Evolutionary conservation across 2,797 vertebrate species (phyloP), one percentile per base, ranked within the genome.

Genomic region (Phrynocephalus forsythii): DNA sequence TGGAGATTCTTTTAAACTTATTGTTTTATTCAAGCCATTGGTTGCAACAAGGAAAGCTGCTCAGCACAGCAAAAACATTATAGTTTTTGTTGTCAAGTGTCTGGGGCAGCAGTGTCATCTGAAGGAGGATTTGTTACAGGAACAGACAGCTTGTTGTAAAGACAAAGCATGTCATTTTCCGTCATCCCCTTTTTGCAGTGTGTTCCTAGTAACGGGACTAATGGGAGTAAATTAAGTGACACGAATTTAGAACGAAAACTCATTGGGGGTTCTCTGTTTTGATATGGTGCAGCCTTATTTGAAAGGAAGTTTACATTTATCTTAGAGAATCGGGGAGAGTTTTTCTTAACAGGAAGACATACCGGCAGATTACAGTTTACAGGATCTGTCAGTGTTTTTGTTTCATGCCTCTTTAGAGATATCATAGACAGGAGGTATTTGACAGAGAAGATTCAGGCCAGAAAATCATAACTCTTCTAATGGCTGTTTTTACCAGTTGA

Each of bases 11-110:
- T 84, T 81, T 67, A 33, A 77, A 72, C 83, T 87, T 90, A 71
- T 92, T 86, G 69, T 76, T 89, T 91, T 91, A 91, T 91, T 90
- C 91, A 89, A 91, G 72, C 1, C 83, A 87, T 86, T 0, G 0
- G 6, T 72, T 90, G 77, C 81, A 93, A 89, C 90, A 68, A 69
- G 52, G 60, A 0, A 0, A 38, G 63, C 52, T 77, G 75, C 84
- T 89, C 10, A 73, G 68, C 73, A 56, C 66, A 60, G 3, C 86
- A 82, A 87, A 68, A 85, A 73, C 80, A 83, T 86, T 18, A 86
- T 66, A 75, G 1, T 79, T 93, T 44, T 88, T 9, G 67, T 90
- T 88, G 71, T 91, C 87, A 38, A 11, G 90, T 82, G 6, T 77
- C 44, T 28, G 76, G 15, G 83, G 48, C 82, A 72, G 7, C 69